phyloP scores from a whole-genome alignment of 1,140 invertebrate species.

The Meloidogyne chitwoodi region DNA sequence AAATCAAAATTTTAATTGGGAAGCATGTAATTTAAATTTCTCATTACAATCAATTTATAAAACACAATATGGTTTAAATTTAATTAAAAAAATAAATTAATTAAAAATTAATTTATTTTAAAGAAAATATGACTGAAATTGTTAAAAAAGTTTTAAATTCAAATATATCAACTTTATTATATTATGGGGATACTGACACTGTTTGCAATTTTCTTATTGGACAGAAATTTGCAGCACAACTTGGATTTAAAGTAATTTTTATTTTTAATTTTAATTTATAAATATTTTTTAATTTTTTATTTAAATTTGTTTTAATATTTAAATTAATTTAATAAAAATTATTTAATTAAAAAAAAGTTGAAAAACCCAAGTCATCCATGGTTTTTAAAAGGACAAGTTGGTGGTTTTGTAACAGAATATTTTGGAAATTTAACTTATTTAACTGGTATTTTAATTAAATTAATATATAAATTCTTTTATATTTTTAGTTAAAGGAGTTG shows the following conservation, averaged over 20 bases:
- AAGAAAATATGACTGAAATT: background rate
- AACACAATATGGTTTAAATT: conserved; percentile 44
- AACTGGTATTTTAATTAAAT: conserved; percentile 18
- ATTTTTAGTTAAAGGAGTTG: conserved; percentile 41
- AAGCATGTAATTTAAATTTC: conserved; percentile 49
- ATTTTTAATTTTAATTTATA: background rate
- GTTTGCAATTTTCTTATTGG: conserved; percentile 63
- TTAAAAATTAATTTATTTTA: background rate
- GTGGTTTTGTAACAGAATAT: conserved; percentile 51
- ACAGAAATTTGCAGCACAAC: conserved; percentile 40
- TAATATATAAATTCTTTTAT: background rate
- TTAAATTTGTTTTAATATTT: background rate
- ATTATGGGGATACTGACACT: conserved; percentile 67
- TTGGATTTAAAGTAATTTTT: conserved; percentile 26
- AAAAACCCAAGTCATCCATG: conserved; percentile 41
- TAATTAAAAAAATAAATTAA: background rate
- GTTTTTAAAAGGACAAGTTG: conserved; percentile 47
- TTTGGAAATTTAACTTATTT: conserved; percentile 43
- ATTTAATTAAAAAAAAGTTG: conserved; percentile 25
- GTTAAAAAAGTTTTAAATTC: conserved; percentile 45
- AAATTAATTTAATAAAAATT: conserved; percentile 32
- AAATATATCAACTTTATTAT: conserved; percentile 61
- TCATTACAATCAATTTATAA: conserved; percentile 33
- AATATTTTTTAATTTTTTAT: no score
- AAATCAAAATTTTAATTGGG: background rate